phyloP scores from a whole-genome alignment of 2,888 invertebrate genomes.

The Plebejus anna region DNA sequence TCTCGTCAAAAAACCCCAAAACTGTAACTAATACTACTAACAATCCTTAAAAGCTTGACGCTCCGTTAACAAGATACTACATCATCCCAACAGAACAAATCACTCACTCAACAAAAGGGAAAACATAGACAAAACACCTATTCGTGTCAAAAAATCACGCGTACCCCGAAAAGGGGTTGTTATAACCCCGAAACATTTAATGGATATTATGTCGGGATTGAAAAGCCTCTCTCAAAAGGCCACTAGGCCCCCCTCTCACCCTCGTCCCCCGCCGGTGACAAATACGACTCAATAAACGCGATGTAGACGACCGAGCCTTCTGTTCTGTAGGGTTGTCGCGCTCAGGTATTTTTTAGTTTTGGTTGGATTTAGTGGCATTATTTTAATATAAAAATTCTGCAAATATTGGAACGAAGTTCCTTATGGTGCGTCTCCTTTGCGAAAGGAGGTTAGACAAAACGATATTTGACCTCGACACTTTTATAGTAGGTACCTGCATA shows the following conservation, averaged over 20 bases:
- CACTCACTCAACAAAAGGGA: neutral
- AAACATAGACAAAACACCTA: slow-evolving; percentile 1
- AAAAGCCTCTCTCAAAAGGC: slow-evolving; percentile 38
- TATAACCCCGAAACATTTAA: slow-evolving; percentile 25
- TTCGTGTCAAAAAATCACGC: slow-evolving; percentile 18
- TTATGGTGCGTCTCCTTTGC: too few species aligned
- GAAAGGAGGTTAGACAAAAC: too few species aligned
- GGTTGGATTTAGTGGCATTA: too few species aligned
- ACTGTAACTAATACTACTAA: neutral
- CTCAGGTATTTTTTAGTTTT: neutral
- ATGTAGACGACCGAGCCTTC: slow-evolving; percentile 46
- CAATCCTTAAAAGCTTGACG: neutral
- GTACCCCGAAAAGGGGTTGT: slow-evolving; percentile 10
- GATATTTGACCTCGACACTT: too few species aligned
- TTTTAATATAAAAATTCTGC: too few species aligned
- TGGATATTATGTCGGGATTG: slow-evolving; percentile 27
- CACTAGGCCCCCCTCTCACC: slow-evolving; percentile 36
- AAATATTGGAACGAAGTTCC: too few species aligned
- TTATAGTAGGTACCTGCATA: too few species aligned
- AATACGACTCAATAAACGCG: slow-evolving; percentile 56
- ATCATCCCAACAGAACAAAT: neutral
- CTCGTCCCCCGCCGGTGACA: slow-evolving; percentile 43
- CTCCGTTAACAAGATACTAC: neutral
- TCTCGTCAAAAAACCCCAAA: neutral
- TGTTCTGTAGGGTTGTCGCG: slow-evolving; percentile 49